phyloP scores from a whole-genome alignment of 2,888 invertebrate species.

The Cylloceria caligata region DNA sequence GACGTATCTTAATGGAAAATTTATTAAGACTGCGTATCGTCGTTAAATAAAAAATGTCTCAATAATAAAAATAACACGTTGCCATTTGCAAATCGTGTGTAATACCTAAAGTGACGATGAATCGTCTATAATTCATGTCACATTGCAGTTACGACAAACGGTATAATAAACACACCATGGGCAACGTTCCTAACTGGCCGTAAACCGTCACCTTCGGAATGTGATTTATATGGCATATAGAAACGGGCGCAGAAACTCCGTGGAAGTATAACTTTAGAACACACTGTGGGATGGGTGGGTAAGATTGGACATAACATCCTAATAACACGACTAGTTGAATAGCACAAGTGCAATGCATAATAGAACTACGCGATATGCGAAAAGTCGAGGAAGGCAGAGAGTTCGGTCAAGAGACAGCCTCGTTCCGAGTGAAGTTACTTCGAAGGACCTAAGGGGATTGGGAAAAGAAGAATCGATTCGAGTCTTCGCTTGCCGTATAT shows the following conservation, averaged over 20 bases:
- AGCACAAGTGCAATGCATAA: neutral
- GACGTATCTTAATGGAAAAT: neutral
- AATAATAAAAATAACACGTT: neutral
- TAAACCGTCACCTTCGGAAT: neutral
- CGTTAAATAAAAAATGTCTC: neutral
- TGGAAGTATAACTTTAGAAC: constrained; percentile 4
- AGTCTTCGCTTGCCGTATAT: constrained; percentile 26
- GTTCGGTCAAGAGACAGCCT: too few relatives aligned
- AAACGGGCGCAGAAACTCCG: neutral
- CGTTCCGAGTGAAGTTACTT: neutral
- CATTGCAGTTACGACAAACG: neutral
- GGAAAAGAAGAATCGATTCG: constrained; percentile 18
- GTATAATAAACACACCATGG: constrained; percentile 12
- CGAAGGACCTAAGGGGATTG: constrained; percentile 9
- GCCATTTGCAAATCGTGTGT: neutral
- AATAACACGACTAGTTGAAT: neutral
- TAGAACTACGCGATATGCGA: neutral
- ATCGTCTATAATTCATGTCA: constrained; percentile 24
- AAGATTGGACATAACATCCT: neutral
- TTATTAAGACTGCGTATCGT: constrained; percentile 5
- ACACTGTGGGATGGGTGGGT: neutral
- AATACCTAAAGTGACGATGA: neutral
- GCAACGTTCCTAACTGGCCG: neutral
- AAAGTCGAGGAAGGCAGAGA: too few relatives aligned
- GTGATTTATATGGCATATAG: neutral